Evolutionary conservation across 2,888 invertebrate genomes (phyloP), one percentile per base, ranked within the genome.

Genomic region (Lasioglossum figueresi): DNA sequence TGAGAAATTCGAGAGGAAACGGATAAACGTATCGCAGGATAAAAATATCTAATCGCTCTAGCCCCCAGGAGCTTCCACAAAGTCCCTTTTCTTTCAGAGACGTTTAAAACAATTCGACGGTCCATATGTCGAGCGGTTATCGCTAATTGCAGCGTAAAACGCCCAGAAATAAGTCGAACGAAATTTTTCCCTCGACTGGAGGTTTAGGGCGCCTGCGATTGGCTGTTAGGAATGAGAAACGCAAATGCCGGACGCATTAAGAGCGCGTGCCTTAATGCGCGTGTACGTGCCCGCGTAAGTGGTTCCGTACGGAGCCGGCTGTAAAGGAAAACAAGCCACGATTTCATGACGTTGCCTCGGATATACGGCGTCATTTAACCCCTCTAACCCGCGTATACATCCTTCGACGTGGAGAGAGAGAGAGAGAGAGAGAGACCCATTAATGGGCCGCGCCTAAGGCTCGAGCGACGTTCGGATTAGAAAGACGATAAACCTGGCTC

Each of bases 241-340:
- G 86, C 86, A 86, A 88, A 88, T 82, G 83, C 80, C 70, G 52
- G 43, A 63, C 77, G 85, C 83, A 85, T 88, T 88, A 85, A 88
- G 76, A 76, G 75, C 52, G 79, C 77, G 85, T 84, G 78, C 74
- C 82, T 88, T 85, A 88, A 85, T 88, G 88, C 52, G 74, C 77
- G 86, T 86, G 86, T 86, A 88, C 88, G 88, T 73, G 82, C 10
- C 82, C 74, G 82, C 82, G 85, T 88, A 88, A 86, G 88, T 88
- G 84, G 84, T 86, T 84, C 73, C 79, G 68, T 83, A 86, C 84
- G 72, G 75, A 80, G 80, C 68, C 23, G 71, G 59, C 78, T 45
- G 76, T 88, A 86, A 87, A 88, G 79, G 88, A 88, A 89, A 88
- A 88, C 88, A 88, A 88, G 88, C 79, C 83, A 77, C 83, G 85